Evolutionary conservation across 2,888 invertebrate species (phyloP).

Genomic region (Chalcis sispes): DNA sequence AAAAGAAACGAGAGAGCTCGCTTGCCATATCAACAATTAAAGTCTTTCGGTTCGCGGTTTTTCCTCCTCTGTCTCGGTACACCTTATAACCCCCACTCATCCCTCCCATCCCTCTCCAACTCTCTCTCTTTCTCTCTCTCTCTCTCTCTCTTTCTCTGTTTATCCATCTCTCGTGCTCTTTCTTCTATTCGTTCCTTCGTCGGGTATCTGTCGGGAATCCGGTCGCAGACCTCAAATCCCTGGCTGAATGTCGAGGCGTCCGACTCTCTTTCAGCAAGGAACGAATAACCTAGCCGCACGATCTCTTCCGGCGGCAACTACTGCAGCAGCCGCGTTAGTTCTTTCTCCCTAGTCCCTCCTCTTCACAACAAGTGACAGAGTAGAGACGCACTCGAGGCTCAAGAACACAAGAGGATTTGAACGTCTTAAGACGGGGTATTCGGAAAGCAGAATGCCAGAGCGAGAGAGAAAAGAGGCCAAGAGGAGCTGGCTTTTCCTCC

Average conservation of each 20-base stretch:
- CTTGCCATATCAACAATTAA: constrained; percentile 39
- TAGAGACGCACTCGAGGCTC: constrained; percentile 43
- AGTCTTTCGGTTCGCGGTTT: constrained; percentile 17
- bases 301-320: constrained; percentile 7
- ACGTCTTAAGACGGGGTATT: constrained; percentile 27
- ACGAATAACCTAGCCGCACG: constrained; percentile 26
- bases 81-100: background rate
- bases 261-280: constrained; percentile 9
- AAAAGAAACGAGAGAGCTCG: background rate
- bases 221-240: constrained; percentile 24
- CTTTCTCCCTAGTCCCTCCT: background rate
- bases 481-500: constrained; percentile 44
- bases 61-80: background rate
- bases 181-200: background rate
- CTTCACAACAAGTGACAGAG: constrained; percentile 33
- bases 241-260: constrained; percentile 36
- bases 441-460: constrained; percentile 30
- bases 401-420: constrained; percentile 48
- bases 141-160: background rate
- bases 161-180: background rate
- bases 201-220: constrained; percentile 15
- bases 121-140: background rate
- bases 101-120: background rate
- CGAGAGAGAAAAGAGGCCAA: constrained; percentile 16
- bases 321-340: background rate